Conservation (phyloP, 2,888 invertebrate species). For the Lochmaea capreae region DNA sequence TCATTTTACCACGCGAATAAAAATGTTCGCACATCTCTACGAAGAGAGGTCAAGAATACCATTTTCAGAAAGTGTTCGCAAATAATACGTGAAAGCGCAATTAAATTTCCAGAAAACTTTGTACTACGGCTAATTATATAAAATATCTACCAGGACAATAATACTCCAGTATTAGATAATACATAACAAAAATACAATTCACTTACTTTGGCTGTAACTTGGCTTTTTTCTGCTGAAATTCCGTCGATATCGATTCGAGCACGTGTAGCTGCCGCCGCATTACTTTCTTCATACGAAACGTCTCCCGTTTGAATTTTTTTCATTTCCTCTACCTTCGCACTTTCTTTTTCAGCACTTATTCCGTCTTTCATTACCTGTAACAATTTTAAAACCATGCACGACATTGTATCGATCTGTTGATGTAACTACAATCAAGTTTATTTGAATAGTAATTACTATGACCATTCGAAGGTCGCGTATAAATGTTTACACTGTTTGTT, state of each 20-base stretch:
- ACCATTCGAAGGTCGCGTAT: neutral
- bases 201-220: conserved; percentile 83
- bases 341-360: conserved; percentile 82
- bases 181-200: conserved; percentile 3
- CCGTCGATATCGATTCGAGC: conserved; percentile 87
- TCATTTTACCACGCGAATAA: too few relatives aligned
- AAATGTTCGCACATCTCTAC: too few relatives aligned
- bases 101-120: too few relatives aligned
- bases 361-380: conserved; percentile 80
- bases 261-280: conserved; percentile 81
- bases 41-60: too few relatives aligned
- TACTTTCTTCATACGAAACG: conserved; percentile 83
- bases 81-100: too few relatives aligned
- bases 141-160: too few relatives aligned
- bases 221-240: conserved; percentile 86
- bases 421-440: conserved; percentile 33
- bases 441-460: neutral
- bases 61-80: too few relatives aligned
- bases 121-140: too few relatives aligned
- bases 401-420: neutral
- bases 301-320: conserved; percentile 85
- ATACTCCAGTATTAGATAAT: too few relatives aligned
- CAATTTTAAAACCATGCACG: neutral
- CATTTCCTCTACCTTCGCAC: conserved; percentile 78
- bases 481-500: too few relatives aligned